Evolutionary conservation across 35 echinoderm and acorn worm genomes (phyloP).

Genomic region (Ptychodera flava): DNA sequence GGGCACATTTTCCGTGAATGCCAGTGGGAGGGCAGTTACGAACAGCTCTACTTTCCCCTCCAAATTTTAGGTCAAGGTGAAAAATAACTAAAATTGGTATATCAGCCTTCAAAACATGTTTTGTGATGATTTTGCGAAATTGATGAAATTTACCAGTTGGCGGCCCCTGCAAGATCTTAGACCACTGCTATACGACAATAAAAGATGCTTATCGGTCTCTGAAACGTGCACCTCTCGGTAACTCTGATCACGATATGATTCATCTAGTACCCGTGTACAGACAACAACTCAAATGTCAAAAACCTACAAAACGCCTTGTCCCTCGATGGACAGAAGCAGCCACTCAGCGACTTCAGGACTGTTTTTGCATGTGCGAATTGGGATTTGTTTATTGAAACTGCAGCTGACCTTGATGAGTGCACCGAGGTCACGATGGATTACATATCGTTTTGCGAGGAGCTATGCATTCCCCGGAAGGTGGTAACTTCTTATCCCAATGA

Average conservation of each 20-base stretch:
- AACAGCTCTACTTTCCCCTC: too few species aligned
- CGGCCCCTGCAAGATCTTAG: too few species aligned
- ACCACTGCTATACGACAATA: constrained; percentile 10
- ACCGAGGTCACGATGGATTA: neutral
- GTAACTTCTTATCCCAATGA: neutral
- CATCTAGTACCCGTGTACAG: neutral
- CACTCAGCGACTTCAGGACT: neutral
- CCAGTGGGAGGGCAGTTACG: too few species aligned
- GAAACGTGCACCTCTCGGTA: neutral
- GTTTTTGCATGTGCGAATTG: neutral
- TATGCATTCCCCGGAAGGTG: neutral
- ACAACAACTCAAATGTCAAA: constrained; percentile 7
- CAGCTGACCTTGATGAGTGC: constrained; percentile 21
- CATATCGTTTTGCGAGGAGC: constrained; percentile 3
- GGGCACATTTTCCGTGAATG: too few species aligned
- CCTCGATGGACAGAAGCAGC: neutral
- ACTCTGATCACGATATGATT: constrained; percentile 8
- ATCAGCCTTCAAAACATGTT: too few species aligned
- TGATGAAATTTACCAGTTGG: too few species aligned
- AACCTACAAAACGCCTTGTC: neutral
- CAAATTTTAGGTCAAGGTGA: too few species aligned
- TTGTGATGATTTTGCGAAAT: too few species aligned
- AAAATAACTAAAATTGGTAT: too few species aligned
- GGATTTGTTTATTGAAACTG: neutral
- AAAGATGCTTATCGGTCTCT: neutral